Evolutionary conservation across 2,797 vertebrate species (phyloP).

Genomic region (Sebastes minor): DNA sequence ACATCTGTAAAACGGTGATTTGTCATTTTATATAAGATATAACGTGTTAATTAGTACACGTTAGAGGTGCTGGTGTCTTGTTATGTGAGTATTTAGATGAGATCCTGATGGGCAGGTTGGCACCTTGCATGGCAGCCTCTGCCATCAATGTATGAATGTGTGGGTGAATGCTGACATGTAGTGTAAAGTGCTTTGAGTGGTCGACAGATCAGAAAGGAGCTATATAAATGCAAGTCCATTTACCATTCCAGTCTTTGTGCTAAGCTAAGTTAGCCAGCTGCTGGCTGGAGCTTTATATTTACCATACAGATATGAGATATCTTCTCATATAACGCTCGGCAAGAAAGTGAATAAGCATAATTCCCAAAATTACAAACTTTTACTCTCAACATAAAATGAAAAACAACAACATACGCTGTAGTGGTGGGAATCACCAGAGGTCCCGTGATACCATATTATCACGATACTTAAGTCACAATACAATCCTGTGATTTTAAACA

Average conservation of each 20-base stretch:
- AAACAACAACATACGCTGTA: neutral
- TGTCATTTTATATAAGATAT: neutral
- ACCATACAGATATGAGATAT: neutral
- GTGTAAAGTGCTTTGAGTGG: too few relatives aligned
- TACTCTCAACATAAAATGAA: neutral
- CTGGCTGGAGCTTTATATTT: neutral
- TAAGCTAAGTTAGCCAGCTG: neutral
- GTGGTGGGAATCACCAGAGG: too few relatives aligned
- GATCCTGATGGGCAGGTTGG: too few relatives aligned
- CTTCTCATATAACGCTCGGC: neutral
- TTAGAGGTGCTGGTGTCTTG: neutral
- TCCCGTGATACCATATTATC: too few relatives aligned
- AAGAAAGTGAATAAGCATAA: neutral
- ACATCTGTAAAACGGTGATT: neutral
- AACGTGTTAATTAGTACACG: neutral
- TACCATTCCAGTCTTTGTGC: neutral
- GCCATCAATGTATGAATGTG: too few relatives aligned
- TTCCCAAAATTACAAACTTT: neutral
- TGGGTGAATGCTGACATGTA: too few relatives aligned
- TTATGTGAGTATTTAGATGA: neutral
- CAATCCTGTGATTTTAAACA: too few relatives aligned
- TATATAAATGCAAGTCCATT: too few relatives aligned
- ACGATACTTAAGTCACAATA: too few relatives aligned
- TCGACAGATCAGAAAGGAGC: rapidly evolving
- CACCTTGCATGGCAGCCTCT: too few relatives aligned